These are phyloP conservation scores for Chrysochloris asiatica DNA, from an alignment of 2,113 vertebrate genomes.

Conservation along the genomic window DNA sequence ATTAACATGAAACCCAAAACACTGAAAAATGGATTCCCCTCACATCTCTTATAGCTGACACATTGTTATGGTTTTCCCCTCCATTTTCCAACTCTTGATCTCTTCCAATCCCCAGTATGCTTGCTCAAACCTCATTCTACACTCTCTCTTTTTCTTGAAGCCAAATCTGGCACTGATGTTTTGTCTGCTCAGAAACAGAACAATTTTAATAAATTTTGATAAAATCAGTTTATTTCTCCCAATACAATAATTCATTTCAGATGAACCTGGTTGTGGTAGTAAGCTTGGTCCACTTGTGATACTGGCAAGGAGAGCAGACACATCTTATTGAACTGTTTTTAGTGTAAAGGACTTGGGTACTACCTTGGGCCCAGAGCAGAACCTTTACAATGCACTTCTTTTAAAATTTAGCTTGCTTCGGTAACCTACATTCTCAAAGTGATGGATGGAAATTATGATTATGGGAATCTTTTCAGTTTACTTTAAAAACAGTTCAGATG, in stretches of 20 bases:
- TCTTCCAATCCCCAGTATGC: constrained; percentile 19
- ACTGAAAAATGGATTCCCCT: neutral
- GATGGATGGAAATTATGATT: constrained; percentile 39
- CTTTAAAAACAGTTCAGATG: constrained; percentile 30
- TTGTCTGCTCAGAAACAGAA: constrained; percentile 71
- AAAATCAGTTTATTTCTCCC: constrained; percentile 56
- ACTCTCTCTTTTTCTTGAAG: neutral
- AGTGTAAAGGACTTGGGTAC: neutral
- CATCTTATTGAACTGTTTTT: constrained; percentile 63
- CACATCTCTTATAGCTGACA: constrained; percentile 19
- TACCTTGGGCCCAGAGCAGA: neutral
- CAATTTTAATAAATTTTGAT: constrained; percentile 58
- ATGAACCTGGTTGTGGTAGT: constrained; percentile 61
- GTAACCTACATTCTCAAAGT: neutral
- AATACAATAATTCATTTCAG: constrained; percentile 74
- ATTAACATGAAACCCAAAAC: neutral
- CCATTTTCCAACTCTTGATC: constrained; percentile 11
- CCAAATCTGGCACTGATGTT: constrained; percentile 66
- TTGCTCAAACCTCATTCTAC: neutral
- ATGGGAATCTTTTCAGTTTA: constrained; percentile 10
- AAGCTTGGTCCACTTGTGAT: neutral
- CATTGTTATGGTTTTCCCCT: constrained; percentile 10
- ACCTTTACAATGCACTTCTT: neutral
- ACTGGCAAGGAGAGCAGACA: constrained; percentile 57
- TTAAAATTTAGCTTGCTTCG: constrained; percentile 10